Percentiles rank a stretch among this genome's conserved stretches.
Evolutionary conservation across 2,888 invertebrate species (phyloP).

Genomic region (Lithophane leautieri): DNA sequence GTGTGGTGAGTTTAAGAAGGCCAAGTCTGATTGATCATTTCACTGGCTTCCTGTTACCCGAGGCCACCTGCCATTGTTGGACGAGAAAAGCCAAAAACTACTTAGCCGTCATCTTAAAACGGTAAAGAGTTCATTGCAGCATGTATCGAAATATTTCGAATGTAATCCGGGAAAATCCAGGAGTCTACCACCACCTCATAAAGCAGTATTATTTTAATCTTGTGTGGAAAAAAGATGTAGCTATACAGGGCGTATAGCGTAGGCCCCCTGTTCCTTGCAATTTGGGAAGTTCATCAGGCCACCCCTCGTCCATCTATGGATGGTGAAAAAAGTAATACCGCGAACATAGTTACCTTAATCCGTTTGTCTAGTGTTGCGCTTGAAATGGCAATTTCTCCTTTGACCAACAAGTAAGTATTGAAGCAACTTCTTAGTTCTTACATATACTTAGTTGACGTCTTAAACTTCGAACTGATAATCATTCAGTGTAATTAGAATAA

Average conservation of each 20-base stretch:
- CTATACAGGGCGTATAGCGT: too few species aligned
- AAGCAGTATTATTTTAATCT: too few species aligned
- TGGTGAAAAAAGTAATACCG: too few species aligned
- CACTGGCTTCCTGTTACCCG: constrained; percentile 79
- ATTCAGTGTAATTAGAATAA: not conserved
- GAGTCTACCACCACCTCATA: too few species aligned
- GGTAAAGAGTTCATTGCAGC: constrained; percentile 47
- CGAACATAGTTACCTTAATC: too few species aligned
- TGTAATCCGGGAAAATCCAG: too few species aligned
- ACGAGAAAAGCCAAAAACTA: constrained; percentile 75
- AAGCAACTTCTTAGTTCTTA: not conserved
- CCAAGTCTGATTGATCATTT: constrained; percentile 84
- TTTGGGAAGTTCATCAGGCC: too few species aligned
- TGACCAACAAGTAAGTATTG: not conserved
- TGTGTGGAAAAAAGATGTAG: too few species aligned
- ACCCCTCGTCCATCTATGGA: too few species aligned
- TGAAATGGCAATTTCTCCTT: not conserved
- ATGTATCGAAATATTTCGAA: not conserved
- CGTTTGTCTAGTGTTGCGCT: not conserved
- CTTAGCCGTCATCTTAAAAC: constrained; percentile 65
- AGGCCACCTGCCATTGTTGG: constrained; percentile 81
- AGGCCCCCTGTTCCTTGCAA: too few species aligned
- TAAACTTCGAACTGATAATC: not conserved
- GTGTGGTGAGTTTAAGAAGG: constrained; percentile 69
- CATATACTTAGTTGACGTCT: too few species aligned